Percentiles rank a stretch among this genome's conserved stretches.
Conservation (phyloP, 35 echinoderm and acorn worm species). For the Lytechinus pictus region DNA sequence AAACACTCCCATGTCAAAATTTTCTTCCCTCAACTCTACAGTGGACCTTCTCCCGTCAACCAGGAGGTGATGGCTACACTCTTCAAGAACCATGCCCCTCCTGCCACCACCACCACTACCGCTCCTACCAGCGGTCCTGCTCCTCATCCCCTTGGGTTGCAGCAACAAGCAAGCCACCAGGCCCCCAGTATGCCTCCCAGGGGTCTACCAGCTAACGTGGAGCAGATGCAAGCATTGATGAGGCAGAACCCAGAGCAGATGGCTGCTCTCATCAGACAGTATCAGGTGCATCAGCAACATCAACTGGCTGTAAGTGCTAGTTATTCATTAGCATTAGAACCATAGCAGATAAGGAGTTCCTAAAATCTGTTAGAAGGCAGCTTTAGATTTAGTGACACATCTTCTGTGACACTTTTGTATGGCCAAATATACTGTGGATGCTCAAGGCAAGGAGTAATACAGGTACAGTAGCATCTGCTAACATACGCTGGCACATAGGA, state of each 20-base stretch:
- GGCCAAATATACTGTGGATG: no score
- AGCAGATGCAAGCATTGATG: slow-evolving; percentile 53
- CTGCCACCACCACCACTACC: not conserved
- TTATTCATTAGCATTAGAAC: no score
- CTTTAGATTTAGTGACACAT: not conserved
- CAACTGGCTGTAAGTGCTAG: slow-evolving; percentile 25
- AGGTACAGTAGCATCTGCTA: no score
- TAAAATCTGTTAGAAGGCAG: no score
- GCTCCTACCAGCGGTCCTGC: not conserved
- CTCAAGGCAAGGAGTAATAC: no score
- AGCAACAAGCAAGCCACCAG: slow-evolving; percentile 19
- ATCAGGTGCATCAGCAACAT: slow-evolving; percentile 46
- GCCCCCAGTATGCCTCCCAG: slow-evolving; percentile 35
- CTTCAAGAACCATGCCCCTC: slow-evolving; percentile 35
- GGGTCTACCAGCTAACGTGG: not conserved
- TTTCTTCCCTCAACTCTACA: slow-evolving; percentile 6
- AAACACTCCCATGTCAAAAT: no score
- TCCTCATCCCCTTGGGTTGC: slow-evolving; percentile 19
- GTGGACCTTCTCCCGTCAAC: slow-evolving; percentile 74
- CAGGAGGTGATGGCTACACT: slow-evolving; percentile 71
- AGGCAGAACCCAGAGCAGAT: slow-evolving; percentile 41
- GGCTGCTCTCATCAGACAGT: not conserved
- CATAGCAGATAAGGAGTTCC: no score
- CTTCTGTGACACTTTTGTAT: no score
- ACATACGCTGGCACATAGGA: no score